Evolutionary conservation across 2,113 vertebrate species (phyloP).

Genomic region (Indicator maculatus): DNA sequence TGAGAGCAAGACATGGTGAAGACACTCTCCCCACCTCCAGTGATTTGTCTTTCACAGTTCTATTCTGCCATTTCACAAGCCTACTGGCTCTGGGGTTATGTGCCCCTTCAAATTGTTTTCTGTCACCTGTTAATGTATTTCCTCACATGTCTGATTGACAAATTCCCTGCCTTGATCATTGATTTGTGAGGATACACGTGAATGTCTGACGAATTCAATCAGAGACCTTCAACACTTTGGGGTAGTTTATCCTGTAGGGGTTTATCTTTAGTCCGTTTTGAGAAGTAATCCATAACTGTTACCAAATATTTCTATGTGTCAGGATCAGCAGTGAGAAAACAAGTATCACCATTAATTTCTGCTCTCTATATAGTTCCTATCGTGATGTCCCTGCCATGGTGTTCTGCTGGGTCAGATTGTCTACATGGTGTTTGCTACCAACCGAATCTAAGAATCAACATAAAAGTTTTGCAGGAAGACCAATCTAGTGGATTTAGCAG

Average conservation of each 20-base stretch:
- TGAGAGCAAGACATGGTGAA: neutral
- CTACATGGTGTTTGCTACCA: neutral
- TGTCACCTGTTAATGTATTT: slow-evolving; percentile 74
- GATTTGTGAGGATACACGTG: slow-evolving; percentile 44
- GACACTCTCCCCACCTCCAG: neutral
- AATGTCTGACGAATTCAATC: slow-evolving; percentile 63
- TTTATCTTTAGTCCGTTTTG: slow-evolving; percentile 45
- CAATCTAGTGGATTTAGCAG: neutral
- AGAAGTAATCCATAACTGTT: slow-evolving; percentile 35
- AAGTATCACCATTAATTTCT: slow-evolving; percentile 55
- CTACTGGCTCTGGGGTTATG: slow-evolving; percentile 44
- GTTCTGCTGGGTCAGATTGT: neutral
- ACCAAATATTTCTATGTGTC: slow-evolving; percentile 41
- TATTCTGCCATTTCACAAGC: slow-evolving; percentile 68
- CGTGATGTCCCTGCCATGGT: neutral
- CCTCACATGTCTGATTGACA: slow-evolving; percentile 67
- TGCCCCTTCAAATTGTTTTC: slow-evolving; percentile 64
- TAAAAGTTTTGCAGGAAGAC: neutral
- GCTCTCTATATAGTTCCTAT: neutral
- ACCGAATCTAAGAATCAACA: neutral
- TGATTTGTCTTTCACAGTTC: slow-evolving; percentile 64
- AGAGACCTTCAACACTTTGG: slow-evolving; percentile 57
- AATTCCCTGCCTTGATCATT: slow-evolving; percentile 50
- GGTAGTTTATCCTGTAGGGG: slow-evolving; percentile 43
- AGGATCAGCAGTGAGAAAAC: slow-evolving; percentile 36